phyloP scores from a whole-genome alignment of 37 sponge, comb jelly and placozoan genomes.

The Ephydatia muelleri region DNA sequence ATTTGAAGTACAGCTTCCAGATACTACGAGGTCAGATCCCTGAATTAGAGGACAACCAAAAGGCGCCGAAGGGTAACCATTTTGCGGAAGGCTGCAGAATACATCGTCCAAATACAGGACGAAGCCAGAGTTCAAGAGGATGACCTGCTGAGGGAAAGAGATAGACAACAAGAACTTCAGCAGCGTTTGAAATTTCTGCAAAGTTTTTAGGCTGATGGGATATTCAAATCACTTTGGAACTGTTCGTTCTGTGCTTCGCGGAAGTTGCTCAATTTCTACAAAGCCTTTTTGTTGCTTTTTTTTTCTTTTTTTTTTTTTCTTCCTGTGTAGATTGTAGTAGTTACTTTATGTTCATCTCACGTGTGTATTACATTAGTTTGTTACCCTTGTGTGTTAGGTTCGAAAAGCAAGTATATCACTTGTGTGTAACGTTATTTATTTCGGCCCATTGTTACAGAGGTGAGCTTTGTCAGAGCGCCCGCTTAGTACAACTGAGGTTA shows the following conservation, averaged over 20 bases:
- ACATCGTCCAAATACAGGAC: conserved; percentile 40
- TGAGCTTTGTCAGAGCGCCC: background rate
- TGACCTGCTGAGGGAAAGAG: conserved; percentile 35
- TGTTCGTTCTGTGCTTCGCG: background rate
- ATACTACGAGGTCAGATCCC: conserved; percentile 56
- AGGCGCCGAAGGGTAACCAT: conserved; percentile 86
- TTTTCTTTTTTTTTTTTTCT: background rate
- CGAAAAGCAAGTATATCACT: background rate
- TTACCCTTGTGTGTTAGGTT: background rate
- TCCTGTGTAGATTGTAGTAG: background rate
- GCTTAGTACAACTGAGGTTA: background rate
- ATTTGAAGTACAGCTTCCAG: conserved; percentile 78
- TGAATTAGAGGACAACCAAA: conserved; percentile 81
- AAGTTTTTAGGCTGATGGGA: conserved; percentile 5
- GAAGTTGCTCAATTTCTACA: background rate
- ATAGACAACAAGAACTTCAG: conserved; percentile 32
- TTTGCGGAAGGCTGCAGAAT: conserved; percentile 70
- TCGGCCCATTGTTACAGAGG: background rate
- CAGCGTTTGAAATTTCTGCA: conserved; percentile 17
- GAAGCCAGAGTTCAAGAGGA: conserved; percentile 6
- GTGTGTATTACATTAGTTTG: background rate
- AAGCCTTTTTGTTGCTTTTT: too few species aligned
- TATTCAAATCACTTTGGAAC: conserved; percentile 9
- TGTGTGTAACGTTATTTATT: background rate
- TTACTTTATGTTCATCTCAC: background rate